Evolutionary conservation across 2,113 vertebrate genomes (phyloP).

Genomic region (Bostrychus sinensis): DNA sequence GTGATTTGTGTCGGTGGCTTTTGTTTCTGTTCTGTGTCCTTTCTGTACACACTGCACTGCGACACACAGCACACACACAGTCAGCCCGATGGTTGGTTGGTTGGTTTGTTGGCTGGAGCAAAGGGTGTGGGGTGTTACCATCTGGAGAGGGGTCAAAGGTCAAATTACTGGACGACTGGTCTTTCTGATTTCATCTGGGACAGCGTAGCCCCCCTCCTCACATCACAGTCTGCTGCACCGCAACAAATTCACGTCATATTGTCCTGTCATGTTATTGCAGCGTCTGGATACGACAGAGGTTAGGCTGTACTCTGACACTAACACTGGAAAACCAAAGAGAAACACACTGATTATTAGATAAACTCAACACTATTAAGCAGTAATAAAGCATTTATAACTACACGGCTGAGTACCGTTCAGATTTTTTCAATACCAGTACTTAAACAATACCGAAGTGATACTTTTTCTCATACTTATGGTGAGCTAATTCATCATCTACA

Average conservation of each 20-base stretch:
- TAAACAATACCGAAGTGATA: too few relatives aligned
- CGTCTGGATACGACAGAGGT: constrained; percentile 26
- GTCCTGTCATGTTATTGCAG: constrained; percentile 11
- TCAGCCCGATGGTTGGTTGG: too few relatives aligned
- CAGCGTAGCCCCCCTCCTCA: constrained; percentile 41
- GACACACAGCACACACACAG: constrained; percentile 15
- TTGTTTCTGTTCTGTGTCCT: background rate
- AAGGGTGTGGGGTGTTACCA: constrained; percentile 49
- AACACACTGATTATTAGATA: too few relatives aligned
- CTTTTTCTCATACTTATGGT: too few relatives aligned
- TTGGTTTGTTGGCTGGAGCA: too few relatives aligned
- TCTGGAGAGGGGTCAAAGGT: constrained; percentile 71
- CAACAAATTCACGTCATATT: constrained; percentile 13
- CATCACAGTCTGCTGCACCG: constrained; percentile 24
- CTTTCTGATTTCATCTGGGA: constrained; percentile 60
- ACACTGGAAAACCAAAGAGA: too few relatives aligned
- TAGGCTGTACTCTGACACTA: background rate
- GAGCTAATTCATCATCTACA: too few relatives aligned
- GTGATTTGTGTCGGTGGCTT: background rate
- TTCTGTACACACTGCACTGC: background rate
- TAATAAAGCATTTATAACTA: too few relatives aligned
- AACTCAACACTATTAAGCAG: too few relatives aligned
- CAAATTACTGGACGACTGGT: constrained; percentile 43
- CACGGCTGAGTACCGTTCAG: too few relatives aligned
- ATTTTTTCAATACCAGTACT: too few relatives aligned